Base-by-base conservation (phyloP, 2,113 vertebrate genomes). In the Myrmophylax atrothorax region DNA sequence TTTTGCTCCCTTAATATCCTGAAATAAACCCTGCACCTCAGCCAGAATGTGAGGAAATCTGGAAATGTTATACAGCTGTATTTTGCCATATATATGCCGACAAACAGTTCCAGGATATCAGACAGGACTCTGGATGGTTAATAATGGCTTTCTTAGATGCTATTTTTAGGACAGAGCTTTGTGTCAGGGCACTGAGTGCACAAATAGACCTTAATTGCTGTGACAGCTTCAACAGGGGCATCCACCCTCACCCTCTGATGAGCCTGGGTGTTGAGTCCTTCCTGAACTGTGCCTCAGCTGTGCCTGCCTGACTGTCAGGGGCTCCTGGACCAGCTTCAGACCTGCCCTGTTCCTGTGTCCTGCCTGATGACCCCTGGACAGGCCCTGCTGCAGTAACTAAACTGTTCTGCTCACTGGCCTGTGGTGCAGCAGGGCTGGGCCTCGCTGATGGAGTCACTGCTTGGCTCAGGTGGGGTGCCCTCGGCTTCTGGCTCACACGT, bases 401-500 rank as follows among this genome's bases (percentile, higher is more conserved):
- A 11, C 46, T 26, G 33, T 11, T 10, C 52, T 31, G 69, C 53
- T 81, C 58, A 24, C 38, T 37, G 23, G n/a, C 38, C 55, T 37
- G 25, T 13, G 46, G 46, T 1, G 0, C 4, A 8, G 38, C 15
- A 42, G 29, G 59, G 28, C 81, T 73, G 66, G 0, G 0, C 38
- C n/a, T 12, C 7, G 0, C 4, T 20, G 10, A 9, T 29, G 52
- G 26, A 63, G 23, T 56, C 64, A 47, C 56, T 2, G 1, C 55
- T 68, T 0, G 0, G 24, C 68, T 64, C 0, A 0, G 38, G 18
- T 15, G 20, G 46, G 52, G 42, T 42, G 58, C 74, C 37, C 40
- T 37, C 0, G 0, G 18, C 50, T 82, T 55, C 42, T 3, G 1
- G 18, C 35, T 77, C 53, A 6, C 70, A 10, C 0, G 3, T 13